Conservation (phyloP, 2,797 vertebrate species). For the Pogoniulus pusillus region DNA sequence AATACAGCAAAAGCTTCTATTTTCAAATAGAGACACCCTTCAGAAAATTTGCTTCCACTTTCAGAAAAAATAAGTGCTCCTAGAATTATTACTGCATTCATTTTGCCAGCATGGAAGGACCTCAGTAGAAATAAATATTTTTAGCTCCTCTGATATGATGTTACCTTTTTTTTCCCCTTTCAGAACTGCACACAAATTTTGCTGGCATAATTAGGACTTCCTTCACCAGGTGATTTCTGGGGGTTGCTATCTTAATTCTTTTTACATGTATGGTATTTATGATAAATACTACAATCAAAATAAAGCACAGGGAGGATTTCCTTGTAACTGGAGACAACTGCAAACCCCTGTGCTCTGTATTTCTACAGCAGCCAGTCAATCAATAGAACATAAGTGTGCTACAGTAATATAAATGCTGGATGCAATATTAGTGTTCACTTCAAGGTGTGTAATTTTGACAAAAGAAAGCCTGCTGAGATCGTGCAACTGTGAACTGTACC, state of each 20-base stretch:
- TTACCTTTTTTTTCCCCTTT: background rate
- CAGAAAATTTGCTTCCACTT: background rate
- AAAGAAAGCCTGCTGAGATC: background rate
- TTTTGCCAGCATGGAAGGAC: background rate
- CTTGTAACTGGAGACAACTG: background rate
- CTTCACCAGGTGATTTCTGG: background rate
- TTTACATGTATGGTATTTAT: background rate
- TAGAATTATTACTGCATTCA: background rate
- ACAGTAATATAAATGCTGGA: background rate
- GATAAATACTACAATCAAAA: background rate
- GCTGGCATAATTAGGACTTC: background rate
- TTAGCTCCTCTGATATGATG: background rate
- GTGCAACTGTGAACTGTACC: background rate
- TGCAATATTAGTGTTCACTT: background rate
- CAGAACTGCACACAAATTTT: background rate
- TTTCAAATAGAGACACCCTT: background rate
- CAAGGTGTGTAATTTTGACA: background rate
- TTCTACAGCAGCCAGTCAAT: background rate
- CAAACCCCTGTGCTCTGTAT: background rate
- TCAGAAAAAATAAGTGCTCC: background rate
- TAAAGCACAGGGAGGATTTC: background rate
- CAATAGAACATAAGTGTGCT: background rate
- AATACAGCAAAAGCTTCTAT: background rate
- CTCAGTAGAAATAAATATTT: background rate
- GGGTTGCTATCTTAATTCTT: background rate